These are phyloP conservation scores for Sarotherodon lohbergeri DNA, from an alignment of 2,113 vertebrate species.

Conservation along the genomic window DNA sequence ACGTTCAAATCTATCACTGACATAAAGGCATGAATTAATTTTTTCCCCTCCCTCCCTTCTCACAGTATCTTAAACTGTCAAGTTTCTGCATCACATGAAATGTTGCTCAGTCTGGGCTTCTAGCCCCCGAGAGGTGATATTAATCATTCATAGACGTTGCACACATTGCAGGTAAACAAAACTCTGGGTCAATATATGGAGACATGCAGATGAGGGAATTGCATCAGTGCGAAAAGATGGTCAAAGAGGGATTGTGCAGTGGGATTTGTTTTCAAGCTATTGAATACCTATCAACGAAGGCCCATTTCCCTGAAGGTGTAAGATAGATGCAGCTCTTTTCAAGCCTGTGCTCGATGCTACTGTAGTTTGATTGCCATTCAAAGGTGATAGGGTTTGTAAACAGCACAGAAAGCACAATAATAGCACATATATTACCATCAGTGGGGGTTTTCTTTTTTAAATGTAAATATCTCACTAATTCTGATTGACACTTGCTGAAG, in stretches of 20 bases:
- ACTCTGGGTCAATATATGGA: conserved; percentile 36
- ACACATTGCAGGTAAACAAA: conserved; percentile 47
- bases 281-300: conserved; percentile 32
- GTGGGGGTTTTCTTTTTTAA: neutral
- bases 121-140: neutral
- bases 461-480: neutral
- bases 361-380: neutral
- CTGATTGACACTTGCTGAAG: conserved; percentile 11
- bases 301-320: neutral
- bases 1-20: neutral
- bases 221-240: conserved; percentile 5
- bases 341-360: neutral
- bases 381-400: neutral
- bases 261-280: conserved; percentile 16
- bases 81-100: neutral
- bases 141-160: conserved; percentile 37
- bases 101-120: neutral
- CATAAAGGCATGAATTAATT: neutral
- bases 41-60: neutral
- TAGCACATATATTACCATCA: neutral
- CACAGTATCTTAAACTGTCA: neutral
- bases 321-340: conserved; percentile 7
- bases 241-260: neutral
- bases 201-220: neutral
- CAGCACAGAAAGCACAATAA: neutral